Conservation (phyloP, 2,888 invertebrate species). For the Leptogaster cylindrica region DNA sequence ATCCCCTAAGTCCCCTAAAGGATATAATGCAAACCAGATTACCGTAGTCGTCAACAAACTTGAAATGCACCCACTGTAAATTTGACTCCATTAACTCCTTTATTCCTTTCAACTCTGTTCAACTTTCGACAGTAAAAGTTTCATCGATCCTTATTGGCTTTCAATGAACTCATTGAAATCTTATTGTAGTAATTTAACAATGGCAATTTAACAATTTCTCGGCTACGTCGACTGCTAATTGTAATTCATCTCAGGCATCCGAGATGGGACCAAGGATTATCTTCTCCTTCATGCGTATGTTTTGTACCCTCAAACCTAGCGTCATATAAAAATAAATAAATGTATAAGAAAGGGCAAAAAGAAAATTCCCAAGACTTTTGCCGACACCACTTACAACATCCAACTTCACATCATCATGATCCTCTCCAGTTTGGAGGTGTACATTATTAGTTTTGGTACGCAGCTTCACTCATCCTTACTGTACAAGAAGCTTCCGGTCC, state of each 20-base stretch:
- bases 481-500: constrained; percentile 1
- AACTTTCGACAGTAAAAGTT: constrained; percentile 15
- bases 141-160: constrained; percentile 7
- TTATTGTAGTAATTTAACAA: constrained; percentile 21
- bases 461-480: neutral
- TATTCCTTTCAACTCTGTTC: neutral
- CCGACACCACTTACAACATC: no score
- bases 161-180: constrained; percentile 32
- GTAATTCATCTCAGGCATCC: constrained; percentile 24
- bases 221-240: constrained; percentile 12
- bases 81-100: constrained; percentile 15
- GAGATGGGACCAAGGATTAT: constrained; percentile 5
- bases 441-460: constrained; percentile 20
- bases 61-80: constrained; percentile 11
- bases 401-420: no score
- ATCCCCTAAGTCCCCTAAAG: no score
- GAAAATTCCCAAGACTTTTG: no score
- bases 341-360: no score
- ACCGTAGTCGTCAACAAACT: neutral
- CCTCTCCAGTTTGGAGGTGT: no score
- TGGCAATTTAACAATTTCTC: neutral
- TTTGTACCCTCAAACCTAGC: no score
- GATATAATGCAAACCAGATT: no score
- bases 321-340: no score
- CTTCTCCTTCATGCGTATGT: neutral